Conservation (phyloP, 2,113 vertebrate genomes). For the Tichodroma muraria region DNA sequence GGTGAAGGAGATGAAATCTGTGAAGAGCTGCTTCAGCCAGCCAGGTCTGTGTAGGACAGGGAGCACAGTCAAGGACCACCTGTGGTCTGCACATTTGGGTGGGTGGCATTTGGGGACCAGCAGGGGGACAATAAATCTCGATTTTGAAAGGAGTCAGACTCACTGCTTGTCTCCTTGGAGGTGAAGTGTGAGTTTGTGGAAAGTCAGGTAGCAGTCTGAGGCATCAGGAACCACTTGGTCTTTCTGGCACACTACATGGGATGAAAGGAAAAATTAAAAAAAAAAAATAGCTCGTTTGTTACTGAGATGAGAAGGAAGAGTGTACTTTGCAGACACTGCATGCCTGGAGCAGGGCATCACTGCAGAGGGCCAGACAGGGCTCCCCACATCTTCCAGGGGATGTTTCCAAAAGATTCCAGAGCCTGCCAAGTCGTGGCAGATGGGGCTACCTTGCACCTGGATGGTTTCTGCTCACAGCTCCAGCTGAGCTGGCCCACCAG, state of each 20-base stretch:
- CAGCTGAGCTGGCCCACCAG: background rate
- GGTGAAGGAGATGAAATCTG: conserved; percentile 83
- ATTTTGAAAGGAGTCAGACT: conserved; percentile 15
- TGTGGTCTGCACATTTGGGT: fast-evolving
- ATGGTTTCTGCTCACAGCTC: background rate
- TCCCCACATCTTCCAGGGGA: background rate
- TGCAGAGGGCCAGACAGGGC: background rate
- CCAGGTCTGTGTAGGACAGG: conserved; percentile 70
- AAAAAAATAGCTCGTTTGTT: background rate
- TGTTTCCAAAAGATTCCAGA: background rate
- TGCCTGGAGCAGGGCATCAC: background rate
- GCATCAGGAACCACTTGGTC: conserved; percentile 74
- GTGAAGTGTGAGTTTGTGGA: conserved; percentile 77
- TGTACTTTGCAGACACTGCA: background rate
- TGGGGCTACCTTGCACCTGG: background rate
- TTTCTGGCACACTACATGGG: conserved; percentile 68
- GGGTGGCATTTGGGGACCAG: no score
- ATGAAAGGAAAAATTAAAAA: background rate
- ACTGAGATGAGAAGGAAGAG: fast-evolving
- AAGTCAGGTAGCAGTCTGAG: conserved; percentile 75
- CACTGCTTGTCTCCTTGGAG: conserved; percentile 82
- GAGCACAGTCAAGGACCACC: background rate
- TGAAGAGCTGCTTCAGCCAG: conserved; percentile 85
- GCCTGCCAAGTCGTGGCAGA: background rate
- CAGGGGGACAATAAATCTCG: background rate